Evolutionary conservation across 2,113 vertebrate genomes (phyloP).

Genomic region (Hymenochirus boettgeri): DNA sequence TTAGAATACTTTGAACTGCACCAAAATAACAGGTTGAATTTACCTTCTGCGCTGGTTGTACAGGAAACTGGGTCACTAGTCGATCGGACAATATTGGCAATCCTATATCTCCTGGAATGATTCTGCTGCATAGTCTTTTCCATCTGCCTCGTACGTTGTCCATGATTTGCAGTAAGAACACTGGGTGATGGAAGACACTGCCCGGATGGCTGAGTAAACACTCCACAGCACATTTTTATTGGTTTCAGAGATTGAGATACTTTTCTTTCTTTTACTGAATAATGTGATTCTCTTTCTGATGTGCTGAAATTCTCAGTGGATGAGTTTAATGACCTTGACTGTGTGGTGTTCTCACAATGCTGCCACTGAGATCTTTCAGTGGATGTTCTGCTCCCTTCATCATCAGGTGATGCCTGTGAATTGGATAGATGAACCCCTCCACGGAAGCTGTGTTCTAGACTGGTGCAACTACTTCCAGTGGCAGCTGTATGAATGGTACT

Average conservation of each 20-base stretch:
- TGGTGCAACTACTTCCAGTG: constrained; percentile 60
- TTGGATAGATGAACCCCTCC: constrained; percentile 51
- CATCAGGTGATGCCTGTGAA: constrained; percentile 51
- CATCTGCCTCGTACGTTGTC: neutral
- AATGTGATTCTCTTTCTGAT: constrained; percentile 61
- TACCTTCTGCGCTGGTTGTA: constrained; percentile 69
- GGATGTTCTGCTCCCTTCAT: constrained; percentile 58
- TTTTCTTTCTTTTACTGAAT: constrained; percentile 37
- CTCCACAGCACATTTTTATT: constrained; percentile 70
- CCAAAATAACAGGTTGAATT: too few relatives aligned
- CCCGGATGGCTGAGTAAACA: constrained; percentile 61
- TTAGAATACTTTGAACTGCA: too few relatives aligned
- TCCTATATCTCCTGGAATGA: constrained; percentile 46
- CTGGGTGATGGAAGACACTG: constrained; percentile 53
- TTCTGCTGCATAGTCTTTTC: constrained; percentile 55
- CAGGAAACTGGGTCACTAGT: constrained; percentile 86
- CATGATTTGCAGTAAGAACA: constrained; percentile 48
- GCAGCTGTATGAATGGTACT: constrained; percentile 56
- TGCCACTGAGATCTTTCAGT: constrained; percentile 49
- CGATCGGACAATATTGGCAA: constrained; percentile 76
- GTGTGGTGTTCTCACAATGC: constrained; percentile 52
- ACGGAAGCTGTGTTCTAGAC: constrained; percentile 58
- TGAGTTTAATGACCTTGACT: constrained; percentile 57
- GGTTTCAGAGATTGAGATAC: constrained; percentile 56
- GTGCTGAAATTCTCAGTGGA: constrained; percentile 64